Base-by-base conservation (phyloP, 2,797 vertebrate species). In the Glyptemys insculpta region DNA sequence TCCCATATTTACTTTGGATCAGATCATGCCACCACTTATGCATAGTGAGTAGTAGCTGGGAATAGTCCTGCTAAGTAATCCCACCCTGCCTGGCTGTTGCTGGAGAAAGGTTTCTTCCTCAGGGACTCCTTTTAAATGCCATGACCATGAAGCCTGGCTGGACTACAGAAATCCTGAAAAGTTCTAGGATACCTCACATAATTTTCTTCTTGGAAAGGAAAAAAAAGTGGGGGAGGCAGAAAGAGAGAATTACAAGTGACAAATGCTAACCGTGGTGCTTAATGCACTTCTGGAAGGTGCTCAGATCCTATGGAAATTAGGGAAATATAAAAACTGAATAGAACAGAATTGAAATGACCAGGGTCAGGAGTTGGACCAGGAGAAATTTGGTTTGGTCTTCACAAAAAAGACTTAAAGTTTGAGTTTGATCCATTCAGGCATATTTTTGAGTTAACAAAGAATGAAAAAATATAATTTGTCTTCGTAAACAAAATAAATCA, bases 401-500 rank as follows among this genome's bases (percentile, higher is more conserved):
- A 29, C 7, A 18, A 82, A 14, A 91, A 95, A 81, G 83, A 92
- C 76, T 79, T 29, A 79, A 53, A 47, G 50, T 76, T 93, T 96
- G 81, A 4, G 62, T 92, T 96, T 85, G 72, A 95, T 87, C 90
- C 91, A 94, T 83, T 95, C 74, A 59, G 62, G 65, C 25, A 1
- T 95, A 92, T 96, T 97, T 54, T 91, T 93, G 94, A 94, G 96
- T 97, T 96, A 97, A 97, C 37, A 12, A 15, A 47, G 96, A 96
- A 96, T 92, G 95, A 92, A 95, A 96, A 11, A 96, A 96, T 41
- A 80, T 97, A 96, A 94, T 93, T 96, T 95, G 95, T 80, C 91
- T 94, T 87, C 91, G 96, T 92, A 97, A 96, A 96, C 91, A 93
- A 96, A 96, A 95, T 92, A 95, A 97, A 97, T 91, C 88, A 92